Evolutionary conservation across 1,140 invertebrate species (phyloP).

Genomic region (Halesus radiatus): DNA sequence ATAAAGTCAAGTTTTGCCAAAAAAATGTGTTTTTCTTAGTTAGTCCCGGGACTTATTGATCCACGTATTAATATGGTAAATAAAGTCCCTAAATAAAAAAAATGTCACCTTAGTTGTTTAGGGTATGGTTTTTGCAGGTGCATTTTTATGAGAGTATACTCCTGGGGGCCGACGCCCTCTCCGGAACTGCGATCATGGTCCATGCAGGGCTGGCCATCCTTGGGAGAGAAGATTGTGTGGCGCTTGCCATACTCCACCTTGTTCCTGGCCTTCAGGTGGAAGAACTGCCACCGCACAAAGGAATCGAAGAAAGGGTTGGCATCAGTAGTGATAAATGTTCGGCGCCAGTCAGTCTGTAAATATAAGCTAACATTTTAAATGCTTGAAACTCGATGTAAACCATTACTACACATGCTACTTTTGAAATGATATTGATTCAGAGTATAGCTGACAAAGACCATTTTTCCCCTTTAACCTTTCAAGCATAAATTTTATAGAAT

Average conservation of each 20-base stretch:
- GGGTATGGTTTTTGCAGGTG: slow-evolving; percentile 84
- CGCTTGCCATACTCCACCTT: slow-evolving; percentile 98
- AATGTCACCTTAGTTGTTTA: slow-evolving; percentile 75
- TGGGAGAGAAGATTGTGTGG: slow-evolving; percentile 97
- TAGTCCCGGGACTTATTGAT: no score
- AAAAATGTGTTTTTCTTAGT: no score
- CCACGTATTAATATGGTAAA: no score
- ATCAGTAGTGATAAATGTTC: slow-evolving; percentile 98
- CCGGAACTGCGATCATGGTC: slow-evolving; percentile 97
- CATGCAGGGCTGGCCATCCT: slow-evolving; percentile 99
- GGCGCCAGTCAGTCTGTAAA: slow-evolving; percentile 93
- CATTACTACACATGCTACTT: no score
- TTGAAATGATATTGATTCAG: no score
- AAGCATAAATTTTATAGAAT: no score
- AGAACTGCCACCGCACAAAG: slow-evolving; percentile 97
- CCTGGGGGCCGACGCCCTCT: slow-evolving; percentile 97
- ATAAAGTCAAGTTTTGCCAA: no score
- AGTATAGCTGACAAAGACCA: no score
- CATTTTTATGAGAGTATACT: slow-evolving; percentile 98
- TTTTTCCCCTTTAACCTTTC: no score
- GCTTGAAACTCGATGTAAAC: no score
- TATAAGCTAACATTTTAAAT: background rate
- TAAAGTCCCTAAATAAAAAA: background rate
- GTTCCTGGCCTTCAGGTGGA: slow-evolving; percentile 87
- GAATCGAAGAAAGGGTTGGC: slow-evolving; percentile 98